Evolutionary conservation across 2,113 vertebrate species (phyloP), one percentile per base, ranked within the genome.

Genomic region (Hipposideros armiger): DNA sequence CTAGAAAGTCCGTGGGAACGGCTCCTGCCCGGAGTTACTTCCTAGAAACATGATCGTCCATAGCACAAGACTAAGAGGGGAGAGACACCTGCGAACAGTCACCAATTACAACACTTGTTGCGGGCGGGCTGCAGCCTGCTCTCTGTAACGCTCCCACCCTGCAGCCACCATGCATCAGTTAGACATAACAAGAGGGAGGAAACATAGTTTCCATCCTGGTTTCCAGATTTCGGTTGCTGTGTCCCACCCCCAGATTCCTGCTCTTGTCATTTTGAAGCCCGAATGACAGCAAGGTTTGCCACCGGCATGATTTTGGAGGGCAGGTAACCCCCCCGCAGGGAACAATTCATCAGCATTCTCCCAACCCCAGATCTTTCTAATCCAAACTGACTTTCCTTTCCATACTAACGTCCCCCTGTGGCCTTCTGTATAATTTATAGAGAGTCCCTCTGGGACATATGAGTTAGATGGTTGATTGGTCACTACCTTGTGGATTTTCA

Each of bases 41-140:
- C 13, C 54, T 42, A 72, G 56, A 89, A 80, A 16, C 40, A 30
- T 4, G 26, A 45, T 72, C 32, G 7, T 91, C 28, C 4, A 0
- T 30, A 17, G 70, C 50, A 85, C 8, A 42, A 14, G 74, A 9
- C 15, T 69, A 50, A 6, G 54, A 70, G 10, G 52, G 42, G 45
- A 62, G 28, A 10, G 11, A 16, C 5, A 4, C 3, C 1, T 22
- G 45, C 20, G 47, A 66, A 15, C 5, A 47, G 0, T 3, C 7
- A 10, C 19, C 3, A 20, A 5, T 16, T 11, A 66, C 6, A 13
- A 2, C 8, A 13, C 14, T 56, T n/a, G 6, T 26, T 69, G 5
- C 58, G 30, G 42, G 24, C 52, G 11, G 40, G 15, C 2, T 22
- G 26, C 26, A 47, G 5, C 56, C 22, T 47, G 45, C n/a, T 42